Percentiles rank a stretch among this genome's conserved stretches.
Evolutionary conservation across 2,113 vertebrate genomes (phyloP).

Genomic region (Burhinus oedicnemus): DNA sequence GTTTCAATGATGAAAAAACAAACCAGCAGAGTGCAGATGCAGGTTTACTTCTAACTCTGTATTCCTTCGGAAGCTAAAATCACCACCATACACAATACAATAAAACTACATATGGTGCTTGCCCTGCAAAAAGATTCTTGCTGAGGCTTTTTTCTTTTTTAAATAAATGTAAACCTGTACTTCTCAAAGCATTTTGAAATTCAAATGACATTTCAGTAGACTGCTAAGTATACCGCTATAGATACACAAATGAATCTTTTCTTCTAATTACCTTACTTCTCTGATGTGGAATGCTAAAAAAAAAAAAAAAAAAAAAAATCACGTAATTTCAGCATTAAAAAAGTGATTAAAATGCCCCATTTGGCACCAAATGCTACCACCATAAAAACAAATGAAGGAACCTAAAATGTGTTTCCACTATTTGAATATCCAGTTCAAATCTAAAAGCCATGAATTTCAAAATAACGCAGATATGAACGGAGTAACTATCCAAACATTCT

Average conservation of each 20-base stretch:
- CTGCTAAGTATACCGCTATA: neutral
- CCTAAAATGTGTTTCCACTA: neutral
- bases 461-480: neutral
- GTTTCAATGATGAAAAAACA: neutral
- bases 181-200: neutral
- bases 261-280: conserved; percentile 33
- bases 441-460: neutral
- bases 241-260: neutral
- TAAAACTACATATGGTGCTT: conserved; percentile 1
- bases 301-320: neutral
- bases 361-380: conserved; percentile 52
- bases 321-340: conserved; percentile 23
- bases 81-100: neutral
- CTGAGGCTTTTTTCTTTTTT: neutral
- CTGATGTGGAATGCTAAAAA: neutral
- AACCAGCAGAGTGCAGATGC: neutral
- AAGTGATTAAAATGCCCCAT: conserved; percentile 58
- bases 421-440: neutral
- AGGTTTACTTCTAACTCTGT: neutral
- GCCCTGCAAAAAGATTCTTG: neutral
- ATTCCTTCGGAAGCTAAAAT: conserved; percentile 7
- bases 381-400: conserved; percentile 48
- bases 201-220: neutral
- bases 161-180: neutral
- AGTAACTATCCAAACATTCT: neutral